Conservation (phyloP, 2,113 vertebrate species). For the Corvus moneduloides region DNA sequence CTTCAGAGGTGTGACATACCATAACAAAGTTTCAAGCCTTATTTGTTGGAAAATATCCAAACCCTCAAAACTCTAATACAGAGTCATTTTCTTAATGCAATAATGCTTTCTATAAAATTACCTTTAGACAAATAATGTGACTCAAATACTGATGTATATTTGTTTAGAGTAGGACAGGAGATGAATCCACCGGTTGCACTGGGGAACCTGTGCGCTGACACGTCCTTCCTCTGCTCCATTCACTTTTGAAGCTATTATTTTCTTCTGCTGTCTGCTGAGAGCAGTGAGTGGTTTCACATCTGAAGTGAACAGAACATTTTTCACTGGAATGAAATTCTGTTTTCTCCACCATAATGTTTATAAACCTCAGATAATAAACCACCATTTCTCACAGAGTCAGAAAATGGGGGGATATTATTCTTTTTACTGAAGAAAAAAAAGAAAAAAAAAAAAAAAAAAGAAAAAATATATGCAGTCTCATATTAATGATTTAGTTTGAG, state of each 20-base stretch:
- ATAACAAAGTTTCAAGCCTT: neutral
- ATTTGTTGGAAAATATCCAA: neutral
- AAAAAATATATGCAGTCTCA: fast-evolving
- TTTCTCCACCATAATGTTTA: neutral
- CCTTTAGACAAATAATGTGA: neutral
- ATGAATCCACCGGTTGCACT: neutral
- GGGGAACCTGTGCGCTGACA: neutral
- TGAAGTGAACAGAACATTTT: conserved; percentile 12
- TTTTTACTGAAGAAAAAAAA: neutral
- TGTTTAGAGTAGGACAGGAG: neutral
- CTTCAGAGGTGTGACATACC: neutral
- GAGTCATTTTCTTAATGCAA: neutral
- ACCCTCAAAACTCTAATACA: neutral
- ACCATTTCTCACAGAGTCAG: neutral
- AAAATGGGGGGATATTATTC: neutral
- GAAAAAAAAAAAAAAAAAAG: too few species aligned
- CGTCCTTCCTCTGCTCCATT: neutral
- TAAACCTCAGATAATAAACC: neutral
- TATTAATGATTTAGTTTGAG: neutral
- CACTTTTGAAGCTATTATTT: neutral
- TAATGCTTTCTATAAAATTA: neutral
- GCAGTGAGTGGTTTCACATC: neutral
- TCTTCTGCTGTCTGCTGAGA: neutral
- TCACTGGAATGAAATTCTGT: conserved; percentile 18
- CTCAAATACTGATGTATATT: neutral